Evolutionary conservation across 2,888 invertebrate species (phyloP).

Genomic region (Labia minor): DNA sequence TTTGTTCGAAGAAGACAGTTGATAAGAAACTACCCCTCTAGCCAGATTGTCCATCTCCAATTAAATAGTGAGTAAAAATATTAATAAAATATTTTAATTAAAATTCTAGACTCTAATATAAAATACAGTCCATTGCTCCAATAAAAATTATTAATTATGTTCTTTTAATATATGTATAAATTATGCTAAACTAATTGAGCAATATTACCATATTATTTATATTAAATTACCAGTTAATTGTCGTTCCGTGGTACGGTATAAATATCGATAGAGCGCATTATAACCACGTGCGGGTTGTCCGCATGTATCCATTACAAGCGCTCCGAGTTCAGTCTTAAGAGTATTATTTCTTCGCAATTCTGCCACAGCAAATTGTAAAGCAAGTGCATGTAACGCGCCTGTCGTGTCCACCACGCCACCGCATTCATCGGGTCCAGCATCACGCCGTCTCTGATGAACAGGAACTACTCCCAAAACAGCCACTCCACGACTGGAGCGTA

Average conservation of each 20-base stretch:
- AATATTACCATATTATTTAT: no score
- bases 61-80: no score
- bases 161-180: no score
- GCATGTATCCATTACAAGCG: constrained; percentile 31
- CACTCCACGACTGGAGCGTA: constrained; percentile 28
- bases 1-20: no score
- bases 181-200: no score
- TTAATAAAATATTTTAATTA: no score
- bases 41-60: no score
- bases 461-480: constrained; percentile 30
- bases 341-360: constrained; percentile 32
- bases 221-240: background rate
- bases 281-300: constrained; percentile 27
- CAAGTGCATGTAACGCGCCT: constrained; percentile 33
- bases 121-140: no score
- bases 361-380: constrained; percentile 36
- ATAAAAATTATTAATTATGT: no score
- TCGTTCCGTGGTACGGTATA: background rate
- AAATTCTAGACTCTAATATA: no score
- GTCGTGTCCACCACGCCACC: constrained; percentile 30
- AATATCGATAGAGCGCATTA: constrained; percentile 24
- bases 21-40: no score
- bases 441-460: constrained; percentile 27
- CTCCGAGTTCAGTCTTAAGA: constrained; percentile 29
- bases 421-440: constrained; percentile 32